Conservation (phyloP, 2,888 invertebrate genomes). For the Euclidia mi region DNA sequence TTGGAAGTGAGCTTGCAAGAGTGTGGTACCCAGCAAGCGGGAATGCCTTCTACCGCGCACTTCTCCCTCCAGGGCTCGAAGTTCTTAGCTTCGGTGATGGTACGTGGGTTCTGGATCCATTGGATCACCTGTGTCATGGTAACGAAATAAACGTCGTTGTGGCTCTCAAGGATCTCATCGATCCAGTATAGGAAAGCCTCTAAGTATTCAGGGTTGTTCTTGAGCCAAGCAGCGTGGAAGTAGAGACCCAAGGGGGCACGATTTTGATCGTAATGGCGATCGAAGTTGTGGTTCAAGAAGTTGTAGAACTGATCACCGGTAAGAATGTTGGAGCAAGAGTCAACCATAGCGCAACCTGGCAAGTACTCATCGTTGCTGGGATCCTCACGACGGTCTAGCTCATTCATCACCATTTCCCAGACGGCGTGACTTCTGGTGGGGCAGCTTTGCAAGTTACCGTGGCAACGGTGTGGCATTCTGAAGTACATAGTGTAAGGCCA, state of each 20-base stretch:
- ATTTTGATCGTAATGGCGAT: slow-evolving; percentile 97
- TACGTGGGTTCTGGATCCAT: slow-evolving; percentile 98
- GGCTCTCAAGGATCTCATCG: slow-evolving; percentile 95
- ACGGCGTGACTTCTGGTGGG: slow-evolving; percentile 98
- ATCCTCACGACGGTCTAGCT: slow-evolving; percentile 97
- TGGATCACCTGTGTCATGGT: slow-evolving; percentile 99
- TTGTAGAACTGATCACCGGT: slow-evolving; percentile 98
- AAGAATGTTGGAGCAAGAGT: slow-evolving; percentile 97
- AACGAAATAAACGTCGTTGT: slow-evolving; percentile 97
- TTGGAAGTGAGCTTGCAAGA: slow-evolving; percentile 97
- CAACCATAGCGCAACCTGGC: slow-evolving; percentile 98
- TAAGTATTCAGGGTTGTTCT: slow-evolving; percentile 97
- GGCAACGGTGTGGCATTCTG: slow-evolving; percentile 98
- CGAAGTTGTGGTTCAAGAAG: slow-evolving; percentile 98
- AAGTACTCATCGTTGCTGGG: slow-evolving; percentile 96
- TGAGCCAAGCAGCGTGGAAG: slow-evolving; percentile 98
- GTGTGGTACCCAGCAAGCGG: slow-evolving; percentile 96
- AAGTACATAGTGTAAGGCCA: slow-evolving; percentile 99
- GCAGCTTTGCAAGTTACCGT: slow-evolving; percentile 97
- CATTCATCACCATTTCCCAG: slow-evolving; percentile 99
- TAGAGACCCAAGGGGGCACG: slow-evolving; percentile 96
- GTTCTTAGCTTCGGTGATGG: slow-evolving; percentile 95
- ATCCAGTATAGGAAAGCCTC: slow-evolving; percentile 98
- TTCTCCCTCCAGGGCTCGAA: slow-evolving; percentile 99
- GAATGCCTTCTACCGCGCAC: slow-evolving; percentile 96